Conservation (phyloP, 2,888 invertebrate species). For the Doris montereyensis region DNA sequence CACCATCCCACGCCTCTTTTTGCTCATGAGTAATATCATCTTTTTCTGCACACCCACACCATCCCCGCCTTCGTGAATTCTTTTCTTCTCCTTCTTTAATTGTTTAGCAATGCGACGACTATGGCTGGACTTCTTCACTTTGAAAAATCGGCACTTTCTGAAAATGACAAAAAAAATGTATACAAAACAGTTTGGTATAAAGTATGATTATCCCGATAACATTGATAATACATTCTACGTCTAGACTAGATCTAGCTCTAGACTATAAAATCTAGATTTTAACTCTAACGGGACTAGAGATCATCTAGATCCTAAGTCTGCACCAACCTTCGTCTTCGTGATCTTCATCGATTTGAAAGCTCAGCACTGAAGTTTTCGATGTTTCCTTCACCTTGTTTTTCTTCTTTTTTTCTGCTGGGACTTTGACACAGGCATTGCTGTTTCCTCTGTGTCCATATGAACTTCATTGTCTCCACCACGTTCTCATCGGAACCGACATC, state of each 20-base stretch:
- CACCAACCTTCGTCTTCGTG: background rate
- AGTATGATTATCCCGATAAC: too few species aligned
- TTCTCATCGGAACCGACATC: conserved; percentile 70
- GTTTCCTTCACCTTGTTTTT: conserved; percentile 58
- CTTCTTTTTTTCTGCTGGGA: conserved; percentile 46
- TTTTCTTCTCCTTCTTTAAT: conserved; percentile 81
- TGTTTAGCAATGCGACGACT: conserved; percentile 79
- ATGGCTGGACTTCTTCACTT: conserved; percentile 95
- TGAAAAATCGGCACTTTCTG: too few species aligned
- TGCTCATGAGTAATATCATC: conserved; percentile 6
- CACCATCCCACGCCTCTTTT: conserved; percentile 31
- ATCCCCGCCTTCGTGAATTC: too few species aligned
- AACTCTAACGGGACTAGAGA: too few species aligned
- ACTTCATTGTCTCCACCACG: conserved; percentile 68
- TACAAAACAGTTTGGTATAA: too few species aligned
- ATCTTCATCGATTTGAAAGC: conserved; percentile 77
- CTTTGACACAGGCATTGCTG: conserved; percentile 25
- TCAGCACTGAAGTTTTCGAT: conserved; percentile 76
- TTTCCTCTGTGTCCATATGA: conserved; percentile 43
- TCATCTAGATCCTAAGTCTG: too few species aligned
- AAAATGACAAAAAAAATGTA: too few species aligned
- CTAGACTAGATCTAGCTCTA: too few species aligned
- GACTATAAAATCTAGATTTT: too few species aligned
- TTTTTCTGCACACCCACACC: too few species aligned
- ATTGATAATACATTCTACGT: too few species aligned